phyloP scores from a whole-genome alignment of 2,888 invertebrate genomes.

The Perizoma flavofasciatum region DNA sequence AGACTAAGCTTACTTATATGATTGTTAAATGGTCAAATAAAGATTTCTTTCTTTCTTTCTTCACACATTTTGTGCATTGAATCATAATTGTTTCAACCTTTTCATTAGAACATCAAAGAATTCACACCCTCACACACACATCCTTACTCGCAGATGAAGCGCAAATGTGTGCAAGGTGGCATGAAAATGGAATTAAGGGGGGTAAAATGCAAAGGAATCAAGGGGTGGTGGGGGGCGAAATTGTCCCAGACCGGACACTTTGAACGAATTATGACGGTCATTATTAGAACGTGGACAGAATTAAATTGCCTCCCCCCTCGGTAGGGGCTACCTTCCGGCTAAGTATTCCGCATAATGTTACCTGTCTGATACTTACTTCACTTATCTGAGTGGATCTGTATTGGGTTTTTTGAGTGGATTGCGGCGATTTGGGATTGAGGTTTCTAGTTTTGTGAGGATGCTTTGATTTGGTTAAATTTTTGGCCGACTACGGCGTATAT shows the following conservation, averaged over 20 bases:
- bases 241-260: slow-evolving; percentile 85
- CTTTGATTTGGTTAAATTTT: slow-evolving; percentile 4
- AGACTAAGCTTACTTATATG: too few relatives aligned
- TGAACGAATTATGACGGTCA: slow-evolving; percentile 86
- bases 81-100: slow-evolving; percentile 12
- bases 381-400: slow-evolving; percentile 57
- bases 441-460: slow-evolving; percentile 5
- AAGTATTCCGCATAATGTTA: slow-evolving; percentile 82
- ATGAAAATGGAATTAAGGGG: slow-evolving; percentile 81
- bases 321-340: slow-evolving; percentile 66
- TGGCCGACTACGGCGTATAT: too few relatives aligned
- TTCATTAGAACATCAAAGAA: slow-evolving; percentile 30
- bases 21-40: too few relatives aligned
- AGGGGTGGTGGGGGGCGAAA: slow-evolving; percentile 65
- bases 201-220: slow-evolving; percentile 82
- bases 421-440: slow-evolving; percentile 13
- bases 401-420: slow-evolving; percentile 34
- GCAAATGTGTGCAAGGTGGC: slow-evolving; percentile 80
- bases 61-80: not conserved
- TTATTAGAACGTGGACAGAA: slow-evolving; percentile 86
- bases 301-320: slow-evolving; percentile 82
- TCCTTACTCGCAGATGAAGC: slow-evolving; percentile 59
- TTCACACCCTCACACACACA: slow-evolving; percentile 36
- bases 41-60: too few relatives aligned
- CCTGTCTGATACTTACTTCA: slow-evolving; percentile 77